Conservation (phyloP, 1,140 invertebrate species). For the Asbolus verrucosus region DNA sequence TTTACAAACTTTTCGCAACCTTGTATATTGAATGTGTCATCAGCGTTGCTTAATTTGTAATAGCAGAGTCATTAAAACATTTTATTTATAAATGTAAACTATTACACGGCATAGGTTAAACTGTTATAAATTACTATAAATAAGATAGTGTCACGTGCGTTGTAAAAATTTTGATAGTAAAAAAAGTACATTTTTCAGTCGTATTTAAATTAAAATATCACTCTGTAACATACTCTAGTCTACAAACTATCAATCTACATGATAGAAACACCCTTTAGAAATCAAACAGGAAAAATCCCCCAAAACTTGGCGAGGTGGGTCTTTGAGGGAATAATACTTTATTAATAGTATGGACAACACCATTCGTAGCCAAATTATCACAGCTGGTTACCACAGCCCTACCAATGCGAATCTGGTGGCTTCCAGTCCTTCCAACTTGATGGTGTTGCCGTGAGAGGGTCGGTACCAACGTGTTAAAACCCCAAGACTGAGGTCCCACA, state of each 20-base stretch:
- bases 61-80: background rate
- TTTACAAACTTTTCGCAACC: slow-evolving; percentile 73
- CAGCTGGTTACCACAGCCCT: slow-evolving; percentile 70
- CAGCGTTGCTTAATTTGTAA: slow-evolving; percentile 47
- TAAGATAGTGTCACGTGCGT: slow-evolving; percentile 21
- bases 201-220: slow-evolving; percentile 43
- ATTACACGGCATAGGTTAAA: background rate
- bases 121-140: slow-evolving; percentile 42
- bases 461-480: slow-evolving; percentile 68
- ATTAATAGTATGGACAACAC: slow-evolving; percentile 72
- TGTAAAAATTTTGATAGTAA: slow-evolving; percentile 32
- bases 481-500: slow-evolving; percentile 68
- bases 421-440: slow-evolving; percentile 66
- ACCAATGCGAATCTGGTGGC: slow-evolving; percentile 69
- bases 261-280: slow-evolving; percentile 57
- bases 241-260: background rate
- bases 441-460: slow-evolving; percentile 65
- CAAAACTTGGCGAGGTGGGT: slow-evolving; percentile 56
- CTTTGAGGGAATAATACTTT: slow-evolving; percentile 65
- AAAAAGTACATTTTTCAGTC: slow-evolving; percentile 43
- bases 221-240: slow-evolving; percentile 29
- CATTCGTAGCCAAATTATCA: slow-evolving; percentile 72
- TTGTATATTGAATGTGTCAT: slow-evolving; percentile 71
- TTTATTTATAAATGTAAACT: slow-evolving; percentile 25
- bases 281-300: slow-evolving; percentile 64